A percentile compares a stretch with the other conserved stretches of the same genome.
Evolutionary conservation across 2,113 vertebrate genomes (phyloP).

Genomic region (Axis porcinus): DNA sequence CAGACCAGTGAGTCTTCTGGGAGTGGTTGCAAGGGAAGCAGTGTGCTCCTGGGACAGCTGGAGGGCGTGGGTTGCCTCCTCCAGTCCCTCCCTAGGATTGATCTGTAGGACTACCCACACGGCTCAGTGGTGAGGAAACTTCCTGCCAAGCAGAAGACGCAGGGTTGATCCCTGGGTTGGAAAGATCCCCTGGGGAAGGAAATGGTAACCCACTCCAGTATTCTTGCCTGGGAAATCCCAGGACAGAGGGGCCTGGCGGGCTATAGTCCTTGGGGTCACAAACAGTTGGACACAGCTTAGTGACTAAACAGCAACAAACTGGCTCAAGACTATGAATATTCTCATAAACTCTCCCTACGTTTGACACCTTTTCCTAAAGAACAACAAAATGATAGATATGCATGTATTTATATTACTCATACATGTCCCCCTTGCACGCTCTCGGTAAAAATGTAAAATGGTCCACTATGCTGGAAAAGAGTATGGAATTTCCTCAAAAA

Average conservation of each 20-base stretch:
- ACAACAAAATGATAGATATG: neutral
- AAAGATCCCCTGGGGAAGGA: neutral
- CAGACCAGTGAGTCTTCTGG: neutral
- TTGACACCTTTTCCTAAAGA: neutral
- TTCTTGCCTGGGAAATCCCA: neutral
- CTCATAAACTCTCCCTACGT: neutral
- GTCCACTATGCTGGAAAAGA: neutral
- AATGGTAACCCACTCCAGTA: neutral
- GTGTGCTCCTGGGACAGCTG: neutral
- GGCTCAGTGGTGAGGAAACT: neutral
- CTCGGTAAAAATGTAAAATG: neutral
- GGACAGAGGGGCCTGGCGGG: rapidly evolving
- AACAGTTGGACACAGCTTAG: neutral
- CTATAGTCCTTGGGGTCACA: neutral
- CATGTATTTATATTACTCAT: neutral
- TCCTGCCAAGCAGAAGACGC: rapidly evolving
- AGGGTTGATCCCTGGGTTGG: rapidly evolving
- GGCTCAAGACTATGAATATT: neutral
- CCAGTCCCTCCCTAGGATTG: neutral
- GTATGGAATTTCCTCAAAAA: neutral
- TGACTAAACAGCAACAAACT: neutral
- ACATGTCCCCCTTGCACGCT: neutral
- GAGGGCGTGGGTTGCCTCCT: neutral
- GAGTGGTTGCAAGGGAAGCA: neutral
- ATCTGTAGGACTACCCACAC: neutral